A percentile compares a stretch with the other conserved stretches of the same genome.
These are phyloP conservation scores for Alosa alosa DNA, from an alignment of 2,113 vertebrate genomes.

Conservation along the genomic window DNA sequence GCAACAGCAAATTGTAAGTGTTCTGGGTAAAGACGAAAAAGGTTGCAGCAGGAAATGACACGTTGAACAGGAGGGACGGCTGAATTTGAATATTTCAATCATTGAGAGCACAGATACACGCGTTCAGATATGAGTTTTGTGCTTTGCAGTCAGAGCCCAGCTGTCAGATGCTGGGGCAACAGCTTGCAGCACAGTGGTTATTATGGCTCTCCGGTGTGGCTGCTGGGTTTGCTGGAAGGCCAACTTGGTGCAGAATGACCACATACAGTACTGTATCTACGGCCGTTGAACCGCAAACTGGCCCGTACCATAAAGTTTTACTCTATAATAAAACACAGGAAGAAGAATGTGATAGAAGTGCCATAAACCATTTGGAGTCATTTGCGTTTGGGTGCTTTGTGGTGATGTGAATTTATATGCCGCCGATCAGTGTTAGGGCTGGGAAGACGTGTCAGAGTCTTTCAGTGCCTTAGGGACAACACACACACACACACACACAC, in stretches of 20 bases:
- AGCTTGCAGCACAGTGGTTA: too few relatives aligned
- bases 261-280: too few relatives aligned
- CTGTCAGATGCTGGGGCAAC: not conserved
- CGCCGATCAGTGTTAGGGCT: not conserved
- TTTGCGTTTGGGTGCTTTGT: not conserved
- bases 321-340: too few relatives aligned
- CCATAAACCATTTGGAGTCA: too few relatives aligned
- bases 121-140: not conserved
- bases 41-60: not conserved
- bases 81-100: slow-evolving; percentile 7
- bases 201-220: too few relatives aligned
- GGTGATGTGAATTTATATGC: not conserved
- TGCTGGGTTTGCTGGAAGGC: too few relatives aligned
- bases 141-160: not conserved
- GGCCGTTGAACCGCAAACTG: too few relatives aligned
- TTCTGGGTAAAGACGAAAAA: not conserved
- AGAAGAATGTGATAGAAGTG: too few relatives aligned
- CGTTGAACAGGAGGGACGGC: not conserved
- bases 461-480: not conserved
- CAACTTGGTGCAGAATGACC: too few relatives aligned
- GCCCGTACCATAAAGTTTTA: too few relatives aligned
- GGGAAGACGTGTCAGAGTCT: not conserved
- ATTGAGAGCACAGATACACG: not conserved
- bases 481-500: not conserved
- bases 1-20: not conserved